Evolutionary conservation across 2,888 invertebrate genomes (phyloP), one percentile per base, ranked within the genome.

Genomic region (Calliphora vomitoria): DNA sequence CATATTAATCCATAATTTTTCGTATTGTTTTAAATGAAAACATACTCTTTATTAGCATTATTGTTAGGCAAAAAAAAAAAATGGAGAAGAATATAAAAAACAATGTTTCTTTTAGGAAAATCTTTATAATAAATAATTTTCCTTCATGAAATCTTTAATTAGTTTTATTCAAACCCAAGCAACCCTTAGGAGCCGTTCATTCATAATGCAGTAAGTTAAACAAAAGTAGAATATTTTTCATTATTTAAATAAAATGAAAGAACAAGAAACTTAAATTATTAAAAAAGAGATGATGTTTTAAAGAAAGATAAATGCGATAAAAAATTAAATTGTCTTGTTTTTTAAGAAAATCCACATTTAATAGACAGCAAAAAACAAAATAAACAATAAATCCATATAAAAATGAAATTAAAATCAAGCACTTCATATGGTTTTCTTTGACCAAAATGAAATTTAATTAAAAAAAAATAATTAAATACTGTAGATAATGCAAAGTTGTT

Each of bases 121-220:
- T 31, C 4, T 25, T 25, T 25, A 25, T 25, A 25, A 25, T 25
- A 25, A 25, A 15, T 13, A 68, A 60, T 13, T 47, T 69, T 50
- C 38, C 38, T 35, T 72, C 8, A 41, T 53, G 8, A 55, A 72
- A 41, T 53, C 10, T 64, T 38, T 62, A 72, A 72, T 72, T 53
- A 72, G 81, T 72, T 81, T 64, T 44, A 18, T 80, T n/a, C n/a
- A 62, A 50, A 62, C 18, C 31, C 18, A 35, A 4, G 55, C 44
- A 20, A 44, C 53, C 72, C 64, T 11, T 25, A 41, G 69, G 60
- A 64, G 53, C 31, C 20, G 38, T 80, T 6, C 35, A 69, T 60
- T 60, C 41, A 35, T 60, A 80, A 71, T 71, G 20, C 38, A 25
- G 38, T 71, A 71, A 71, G 60, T 80, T 69, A 47, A 13, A 18